Conservation (phyloP, 1,140 invertebrate genomes). For the Drosophila tristis region DNA sequence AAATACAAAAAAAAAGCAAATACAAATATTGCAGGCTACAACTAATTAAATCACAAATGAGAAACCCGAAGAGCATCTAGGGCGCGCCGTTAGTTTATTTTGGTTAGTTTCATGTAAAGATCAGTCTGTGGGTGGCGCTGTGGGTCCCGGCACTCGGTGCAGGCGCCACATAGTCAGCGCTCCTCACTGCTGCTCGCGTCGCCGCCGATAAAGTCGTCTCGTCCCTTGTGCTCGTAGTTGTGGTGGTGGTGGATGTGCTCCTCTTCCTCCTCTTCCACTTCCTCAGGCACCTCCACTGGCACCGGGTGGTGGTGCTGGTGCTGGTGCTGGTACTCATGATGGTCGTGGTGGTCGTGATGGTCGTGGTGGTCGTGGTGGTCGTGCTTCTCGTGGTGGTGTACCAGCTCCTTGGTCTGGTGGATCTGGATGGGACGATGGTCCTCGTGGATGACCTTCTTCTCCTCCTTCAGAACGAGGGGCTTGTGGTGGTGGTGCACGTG, state of each 20-base stretch:
- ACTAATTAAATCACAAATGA: too few relatives aligned
- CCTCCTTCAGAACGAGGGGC: slow-evolving; percentile 81
- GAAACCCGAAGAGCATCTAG: too few relatives aligned
- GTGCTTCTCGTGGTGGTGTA: slow-evolving; percentile 78
- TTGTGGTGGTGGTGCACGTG: slow-evolving; percentile 83
- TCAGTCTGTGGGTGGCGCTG: background rate
- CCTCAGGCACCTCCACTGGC: slow-evolving; percentile 18
- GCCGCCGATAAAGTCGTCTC: slow-evolving; percentile 51
- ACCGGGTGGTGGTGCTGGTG: slow-evolving; percentile 54
- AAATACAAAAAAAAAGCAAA: too few relatives aligned
- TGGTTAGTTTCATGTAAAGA: too few relatives aligned
- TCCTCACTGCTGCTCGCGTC: slow-evolving; percentile 68
- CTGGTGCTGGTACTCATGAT: slow-evolving; percentile 57
- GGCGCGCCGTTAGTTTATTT: too few relatives aligned
- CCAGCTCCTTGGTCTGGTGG: slow-evolving; percentile 76
- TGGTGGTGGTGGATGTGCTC: slow-evolving; percentile 81
- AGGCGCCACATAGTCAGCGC: slow-evolving; percentile 45
- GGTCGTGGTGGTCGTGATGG: slow-evolving; percentile 57
- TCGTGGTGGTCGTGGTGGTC: slow-evolving; percentile 64
- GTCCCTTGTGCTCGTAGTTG: slow-evolving; percentile 76
- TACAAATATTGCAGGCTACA: too few relatives aligned
- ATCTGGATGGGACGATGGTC: slow-evolving; percentile 77
- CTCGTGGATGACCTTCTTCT: slow-evolving; percentile 79
- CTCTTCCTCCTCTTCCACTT: slow-evolving; percentile 66
- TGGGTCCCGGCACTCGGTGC: slow-evolving; percentile 38